These are phyloP conservation scores for Nemoura dubitans DNA, from an alignment of 2,888 invertebrate species.

Conservation along the genomic window DNA sequence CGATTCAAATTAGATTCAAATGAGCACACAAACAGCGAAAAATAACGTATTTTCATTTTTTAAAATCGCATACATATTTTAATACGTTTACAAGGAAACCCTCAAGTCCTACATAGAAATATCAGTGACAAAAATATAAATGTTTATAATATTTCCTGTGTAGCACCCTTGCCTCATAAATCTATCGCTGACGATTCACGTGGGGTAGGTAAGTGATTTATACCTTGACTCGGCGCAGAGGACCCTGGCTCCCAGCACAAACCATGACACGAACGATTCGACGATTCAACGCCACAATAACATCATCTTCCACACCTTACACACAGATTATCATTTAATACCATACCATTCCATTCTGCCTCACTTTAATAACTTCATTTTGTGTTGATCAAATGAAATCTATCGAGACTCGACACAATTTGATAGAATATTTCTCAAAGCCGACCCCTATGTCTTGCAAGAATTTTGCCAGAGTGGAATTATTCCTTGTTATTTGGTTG, in stretches of 20 bases:
- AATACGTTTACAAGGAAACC: not conserved
- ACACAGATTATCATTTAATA: no score
- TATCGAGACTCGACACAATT: not conserved
- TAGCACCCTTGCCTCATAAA: slow-evolving; percentile 18
- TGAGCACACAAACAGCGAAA: not conserved
- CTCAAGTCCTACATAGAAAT: slow-evolving; percentile 3
- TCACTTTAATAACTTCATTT: not conserved
- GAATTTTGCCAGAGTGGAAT: not conserved
- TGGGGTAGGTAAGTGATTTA: slow-evolving; percentile 12
- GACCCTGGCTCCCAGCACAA: no score
- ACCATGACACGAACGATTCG: no score
- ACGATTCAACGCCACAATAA: no score
- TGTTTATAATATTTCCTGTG: not conserved
- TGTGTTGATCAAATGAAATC: not conserved
- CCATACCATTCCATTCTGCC: no score
- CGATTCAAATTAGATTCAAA: no score
- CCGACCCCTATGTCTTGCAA: not conserved
- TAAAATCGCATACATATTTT: not conserved
- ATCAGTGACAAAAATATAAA: slow-evolving; percentile 18
- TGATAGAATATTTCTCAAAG: not conserved
- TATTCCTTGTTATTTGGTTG: no score
- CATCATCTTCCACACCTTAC: no score
- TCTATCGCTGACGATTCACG: slow-evolving; percentile 3
- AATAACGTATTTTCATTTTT: not conserved
- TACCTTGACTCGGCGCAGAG: not conserved